phyloP scores from a whole-genome alignment of 2,797 vertebrate genomes.

The Neolamprologus multifasciatus region DNA sequence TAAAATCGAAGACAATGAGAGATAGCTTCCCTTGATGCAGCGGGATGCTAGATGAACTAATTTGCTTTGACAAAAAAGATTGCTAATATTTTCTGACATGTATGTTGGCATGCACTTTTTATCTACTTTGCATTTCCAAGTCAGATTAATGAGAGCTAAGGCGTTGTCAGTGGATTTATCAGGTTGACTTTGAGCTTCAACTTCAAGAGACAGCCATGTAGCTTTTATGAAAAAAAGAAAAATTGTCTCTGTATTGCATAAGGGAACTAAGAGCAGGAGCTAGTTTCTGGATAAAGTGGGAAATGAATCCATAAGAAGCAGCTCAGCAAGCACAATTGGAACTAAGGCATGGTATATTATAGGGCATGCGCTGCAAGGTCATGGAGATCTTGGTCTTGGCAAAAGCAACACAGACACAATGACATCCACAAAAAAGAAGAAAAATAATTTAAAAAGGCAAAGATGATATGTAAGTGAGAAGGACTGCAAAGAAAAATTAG shows the following conservation, averaged over 20 bases:
- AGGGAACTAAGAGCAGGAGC: not conserved
- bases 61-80: constrained; percentile 47
- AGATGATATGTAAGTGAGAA: constrained; percentile 2
- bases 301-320: constrained; percentile 10
- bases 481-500: not conserved
- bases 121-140: constrained; percentile 23
- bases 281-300: not conserved
- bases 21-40: constrained; percentile 57
- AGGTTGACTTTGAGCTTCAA: constrained; percentile 12
- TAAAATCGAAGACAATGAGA: constrained; percentile 65
- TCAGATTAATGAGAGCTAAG: constrained; percentile 16
- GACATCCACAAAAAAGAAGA: not conserved
- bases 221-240: not conserved
- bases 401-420: constrained; percentile 11
- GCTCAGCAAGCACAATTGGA: constrained; percentile 13
- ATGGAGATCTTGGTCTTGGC: constrained; percentile 20
- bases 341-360: constrained; percentile 1
- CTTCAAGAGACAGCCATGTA: not conserved
- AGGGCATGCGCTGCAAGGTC: constrained; percentile 13
- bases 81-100: constrained; percentile 43
- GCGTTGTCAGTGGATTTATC: constrained; percentile 14
- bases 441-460: not conserved
- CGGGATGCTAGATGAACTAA: constrained; percentile 40
- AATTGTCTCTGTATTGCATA: not conserved
- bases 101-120: not conserved